Base-by-base conservation (phyloP, 2,113 vertebrate species). In the Myocastor coypus region DNA sequence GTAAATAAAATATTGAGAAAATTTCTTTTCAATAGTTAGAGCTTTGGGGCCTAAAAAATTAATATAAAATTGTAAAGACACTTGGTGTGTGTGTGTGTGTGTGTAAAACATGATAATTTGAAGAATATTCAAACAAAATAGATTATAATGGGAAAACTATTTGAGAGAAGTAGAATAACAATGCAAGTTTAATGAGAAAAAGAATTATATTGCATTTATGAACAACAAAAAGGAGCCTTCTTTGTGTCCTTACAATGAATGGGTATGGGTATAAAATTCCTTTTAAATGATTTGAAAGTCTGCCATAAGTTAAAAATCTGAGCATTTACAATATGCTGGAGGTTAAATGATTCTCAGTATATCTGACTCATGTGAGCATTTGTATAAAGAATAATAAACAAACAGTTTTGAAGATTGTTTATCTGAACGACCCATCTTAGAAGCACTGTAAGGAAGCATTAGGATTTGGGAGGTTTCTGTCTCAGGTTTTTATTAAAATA, bases 81-180 rank as follows among this genome's bases (percentile, higher is more conserved):
- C 12, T 71, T 19, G 14, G 68, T 68, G 30, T 68, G 66, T 68
- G 66, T 42, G 11, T 75, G 12, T 28, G 5, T 34, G 32, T 42
- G 7, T 81, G 16, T 14, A 52, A 83, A 77, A 5, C 14, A 42
- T 73, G 34, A 87, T 75, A 91, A 82, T 1, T 91, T 91, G 52
- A 92, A 71, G 75, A 87, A n/a, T 46, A 57, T 69, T 82, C 20
- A 69, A 77, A n/a, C 4, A 93, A 95, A 78, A n/a, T 82, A n/a
- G 59, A 64, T 50, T 81, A 69, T 16, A 42, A 1, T 69, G 50
- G 13, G 85, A 89, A 57, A 85, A 85, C 68, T 91, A 24, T 87
- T 7, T 42, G 1, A 34, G 30, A 50, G 1, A 83, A 16, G 22
- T 64, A 11, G 19, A 94, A 42, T 71, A 46, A 95, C 24, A 52